Base-by-base conservation (phyloP, 2,888 invertebrate species). In the Mythimna ferrago region DNA sequence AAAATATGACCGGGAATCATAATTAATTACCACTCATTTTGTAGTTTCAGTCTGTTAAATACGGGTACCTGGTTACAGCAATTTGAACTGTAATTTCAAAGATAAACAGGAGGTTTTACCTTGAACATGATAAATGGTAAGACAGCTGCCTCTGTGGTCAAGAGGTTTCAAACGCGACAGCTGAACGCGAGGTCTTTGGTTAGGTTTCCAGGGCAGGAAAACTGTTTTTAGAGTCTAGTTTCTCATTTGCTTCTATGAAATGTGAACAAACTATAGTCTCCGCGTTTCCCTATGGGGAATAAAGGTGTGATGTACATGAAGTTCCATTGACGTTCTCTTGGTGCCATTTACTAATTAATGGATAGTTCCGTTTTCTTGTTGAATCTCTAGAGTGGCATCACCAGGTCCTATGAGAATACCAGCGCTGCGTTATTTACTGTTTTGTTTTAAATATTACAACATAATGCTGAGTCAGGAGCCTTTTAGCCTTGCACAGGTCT, bases 1-100 rank as follows among this genome's bases (percentile, higher is more conserved):
- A 78, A 60, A 78, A 72, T 72, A 66, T 63, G 16, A 32, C 48
- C 56, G 26, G 44, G 48, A 48, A 32, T 63, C 58, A 62, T 66
- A 69, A 68, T 80, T 71, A 77, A 80, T 77, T 72, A 72, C 60
- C 51, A 53, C n/a, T 41, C 26, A 71, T 68, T 68, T 57, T 63
- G 65, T 58, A 51, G 51, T 66, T 51, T 35, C 41, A 48, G 10
- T 69, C 44, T 56, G 54, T 60, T 56, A 62, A 63, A 66, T 56
- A 56, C 54, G 11, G n/a, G 51, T 71, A 65, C 35, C 54, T 67
- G 69, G 56, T 65, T 11, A 60, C 35, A 19, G 26, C 32, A 44
- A 51, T 32, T 26, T 64, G 26, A 51, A 44, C 10, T n/a, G 21
- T 53, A 51, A 65, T 32, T 19, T 21, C 6, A 21, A 26, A 38